These are phyloP conservation scores for Metalampra italica DNA, from an alignment of 2,888 invertebrate species.

Conservation along the genomic window DNA sequence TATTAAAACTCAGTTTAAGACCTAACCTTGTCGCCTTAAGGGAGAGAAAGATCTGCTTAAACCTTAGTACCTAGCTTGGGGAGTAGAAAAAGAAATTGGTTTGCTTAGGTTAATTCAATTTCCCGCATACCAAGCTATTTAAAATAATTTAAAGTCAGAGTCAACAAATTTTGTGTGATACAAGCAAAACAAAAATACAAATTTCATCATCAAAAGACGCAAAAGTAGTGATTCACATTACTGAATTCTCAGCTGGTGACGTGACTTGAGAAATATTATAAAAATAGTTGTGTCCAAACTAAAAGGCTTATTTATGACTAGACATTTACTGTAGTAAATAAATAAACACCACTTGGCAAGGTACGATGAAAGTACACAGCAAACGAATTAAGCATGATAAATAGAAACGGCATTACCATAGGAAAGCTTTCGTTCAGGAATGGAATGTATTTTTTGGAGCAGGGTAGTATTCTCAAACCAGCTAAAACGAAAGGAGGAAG, in stretches of 20 bases:
- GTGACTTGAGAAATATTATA: background rate
- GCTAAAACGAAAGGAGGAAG: too few species aligned
- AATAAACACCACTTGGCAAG: background rate
- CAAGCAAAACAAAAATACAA: background rate
- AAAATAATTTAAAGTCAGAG: background rate
- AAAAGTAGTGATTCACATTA: background rate
- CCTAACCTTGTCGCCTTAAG: too few species aligned
- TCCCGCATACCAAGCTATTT: too few species aligned
- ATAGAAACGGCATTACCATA: background rate
- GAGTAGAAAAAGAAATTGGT: too few species aligned
- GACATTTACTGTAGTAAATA: background rate
- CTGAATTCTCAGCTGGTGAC: background rate
- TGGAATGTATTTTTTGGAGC: background rate
- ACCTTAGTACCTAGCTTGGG: too few species aligned
- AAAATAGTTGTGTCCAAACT: background rate
- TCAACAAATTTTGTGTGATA: too few species aligned
- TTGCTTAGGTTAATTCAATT: too few species aligned
- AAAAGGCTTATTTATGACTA: background rate
- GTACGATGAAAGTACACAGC: constrained; percentile 1
- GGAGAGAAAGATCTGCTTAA: too few species aligned
- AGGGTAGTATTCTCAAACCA: background rate
- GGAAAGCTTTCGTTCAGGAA: background rate
- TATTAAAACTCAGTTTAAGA: background rate
- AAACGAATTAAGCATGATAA: constrained; percentile 7
- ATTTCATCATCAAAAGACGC: constrained; percentile 1